Percentiles rank a stretch among this genome's conserved stretches.
These are phyloP conservation scores for Lepidotrigona ventralis DNA, from an alignment of 1,140 invertebrate species.

Conservation along the genomic window DNA sequence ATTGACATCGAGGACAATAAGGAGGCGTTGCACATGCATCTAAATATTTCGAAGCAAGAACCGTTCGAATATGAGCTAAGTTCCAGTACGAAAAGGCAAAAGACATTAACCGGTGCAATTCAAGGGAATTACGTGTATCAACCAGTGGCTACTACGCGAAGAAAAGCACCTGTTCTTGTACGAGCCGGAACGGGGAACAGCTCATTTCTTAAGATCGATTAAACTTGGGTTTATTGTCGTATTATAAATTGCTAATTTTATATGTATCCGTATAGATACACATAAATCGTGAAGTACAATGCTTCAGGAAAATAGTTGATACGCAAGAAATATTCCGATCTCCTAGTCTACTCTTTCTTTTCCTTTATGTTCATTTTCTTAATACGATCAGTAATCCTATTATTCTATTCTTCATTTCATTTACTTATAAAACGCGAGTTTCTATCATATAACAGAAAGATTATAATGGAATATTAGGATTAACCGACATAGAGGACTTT, in stretches of 20 bases:
- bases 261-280: constrained; percentile 1
- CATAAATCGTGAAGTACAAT: background rate
- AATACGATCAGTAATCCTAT: background rate
- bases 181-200: constrained; percentile 65
- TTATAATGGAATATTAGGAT: background rate
- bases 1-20: constrained; percentile 81
- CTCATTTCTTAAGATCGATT: constrained; percentile 76
- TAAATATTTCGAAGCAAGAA: constrained; percentile 73
- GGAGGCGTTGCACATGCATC: constrained; percentile 75
- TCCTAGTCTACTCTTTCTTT: background rate
- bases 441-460: background rate
- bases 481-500: background rate
- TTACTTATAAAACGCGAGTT: background rate
- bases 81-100: constrained; percentile 73
- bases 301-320: constrained; percentile 5
- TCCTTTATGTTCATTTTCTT: background rate
- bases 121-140: constrained; percentile 79
- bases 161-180: constrained; percentile 73
- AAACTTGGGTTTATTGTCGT: constrained; percentile 14
- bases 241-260: constrained; percentile 35
- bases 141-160: constrained; percentile 70
- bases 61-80: constrained; percentile 72
- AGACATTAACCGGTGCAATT: constrained; percentile 72
- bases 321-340: background rate
- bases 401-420: background rate